Percentiles rank a stretch among this genome's conserved stretches.
phyloP scores from a whole-genome alignment of 2,113 vertebrate species.

The Sebastes fasciatus region DNA sequence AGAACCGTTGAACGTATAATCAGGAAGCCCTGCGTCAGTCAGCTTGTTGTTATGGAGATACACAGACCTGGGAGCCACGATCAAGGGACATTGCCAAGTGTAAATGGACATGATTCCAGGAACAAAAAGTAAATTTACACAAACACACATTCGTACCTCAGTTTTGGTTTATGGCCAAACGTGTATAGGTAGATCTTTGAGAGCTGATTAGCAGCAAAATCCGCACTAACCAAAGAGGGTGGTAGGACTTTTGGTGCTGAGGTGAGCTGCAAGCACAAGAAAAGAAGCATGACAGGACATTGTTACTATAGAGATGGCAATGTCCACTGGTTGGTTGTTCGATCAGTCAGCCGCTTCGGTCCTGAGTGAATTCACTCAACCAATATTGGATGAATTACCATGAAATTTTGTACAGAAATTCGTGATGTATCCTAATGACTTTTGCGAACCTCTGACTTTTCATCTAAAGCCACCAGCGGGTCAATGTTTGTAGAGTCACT shows the following conservation, averaged over 20 bases:
- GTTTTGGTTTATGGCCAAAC: slow-evolving; percentile 94
- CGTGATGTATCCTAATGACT: background rate
- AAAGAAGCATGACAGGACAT: background rate
- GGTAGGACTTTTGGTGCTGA: slow-evolving; percentile 92
- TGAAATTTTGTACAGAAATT: background rate
- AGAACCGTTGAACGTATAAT: slow-evolving; percentile 94
- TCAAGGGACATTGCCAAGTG: background rate
- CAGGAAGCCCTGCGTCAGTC: slow-evolving; percentile 91
- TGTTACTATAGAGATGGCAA: background rate
- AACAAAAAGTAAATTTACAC: background rate
- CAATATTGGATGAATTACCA: background rate
- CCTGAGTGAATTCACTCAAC: background rate
- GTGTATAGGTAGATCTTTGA: slow-evolving; percentile 94
- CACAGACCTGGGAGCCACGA: slow-evolving; percentile 87
- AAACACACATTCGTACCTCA: slow-evolving; percentile 86
- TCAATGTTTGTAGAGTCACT: background rate
- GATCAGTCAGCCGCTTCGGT: background rate
- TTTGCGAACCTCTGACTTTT: background rate
- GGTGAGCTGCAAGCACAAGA: slow-evolving; percentile 88
- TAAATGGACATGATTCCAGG: background rate
- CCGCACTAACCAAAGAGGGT: slow-evolving; percentile 92
- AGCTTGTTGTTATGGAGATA: slow-evolving; percentile 99
- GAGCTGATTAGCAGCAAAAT: slow-evolving; percentile 97
- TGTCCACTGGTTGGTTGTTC: background rate
- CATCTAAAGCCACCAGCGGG: background rate